Conservation (phyloP, 2,888 invertebrate genomes). For the Xanthia icteritia region DNA sequence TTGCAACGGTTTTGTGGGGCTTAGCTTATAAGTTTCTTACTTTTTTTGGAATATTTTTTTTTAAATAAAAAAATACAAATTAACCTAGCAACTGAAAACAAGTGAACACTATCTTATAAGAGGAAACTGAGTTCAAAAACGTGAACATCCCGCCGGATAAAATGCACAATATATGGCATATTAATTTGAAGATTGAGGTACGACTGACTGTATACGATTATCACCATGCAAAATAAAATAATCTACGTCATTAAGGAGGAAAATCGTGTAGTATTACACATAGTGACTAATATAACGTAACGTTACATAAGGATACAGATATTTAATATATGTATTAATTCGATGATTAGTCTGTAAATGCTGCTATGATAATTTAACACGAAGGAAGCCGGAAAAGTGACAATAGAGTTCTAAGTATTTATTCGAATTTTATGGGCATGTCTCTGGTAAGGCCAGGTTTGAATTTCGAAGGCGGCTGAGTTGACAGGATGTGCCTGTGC, state of each 20-base stretch:
- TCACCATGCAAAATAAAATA: constrained; percentile 9
- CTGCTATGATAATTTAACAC: constrained; percentile 22
- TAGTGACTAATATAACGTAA: constrained; percentile 31
- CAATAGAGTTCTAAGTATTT: constrained; percentile 5
- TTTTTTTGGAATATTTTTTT: no score
- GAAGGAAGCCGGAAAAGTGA: constrained; percentile 35
- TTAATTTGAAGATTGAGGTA: constrained; percentile 7
- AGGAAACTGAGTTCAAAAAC: constrained; percentile 10
- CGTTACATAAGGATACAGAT: constrained; percentile 36
- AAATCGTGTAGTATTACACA: neutral
- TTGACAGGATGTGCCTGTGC: neutral
- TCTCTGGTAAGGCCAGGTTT: constrained; percentile 5
- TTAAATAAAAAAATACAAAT: no score
- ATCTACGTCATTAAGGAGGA: constrained; percentile 37
- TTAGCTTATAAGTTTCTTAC: no score
- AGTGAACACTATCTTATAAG: neutral
- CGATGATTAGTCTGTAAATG: constrained; percentile 22
- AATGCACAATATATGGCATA: neutral
- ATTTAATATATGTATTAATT: constrained; percentile 7
- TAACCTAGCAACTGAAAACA: constrained; percentile 6
- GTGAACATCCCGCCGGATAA: neutral
- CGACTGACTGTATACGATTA: constrained; percentile 12
- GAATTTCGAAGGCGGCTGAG: constrained; percentile 9
- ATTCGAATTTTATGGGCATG: neutral
- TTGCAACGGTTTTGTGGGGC: no score